A percentile compares a stretch with the other conserved stretches of the same genome.
Conservation (phyloP, 2,113 vertebrate genomes). For the Calidris pygmaea region DNA sequence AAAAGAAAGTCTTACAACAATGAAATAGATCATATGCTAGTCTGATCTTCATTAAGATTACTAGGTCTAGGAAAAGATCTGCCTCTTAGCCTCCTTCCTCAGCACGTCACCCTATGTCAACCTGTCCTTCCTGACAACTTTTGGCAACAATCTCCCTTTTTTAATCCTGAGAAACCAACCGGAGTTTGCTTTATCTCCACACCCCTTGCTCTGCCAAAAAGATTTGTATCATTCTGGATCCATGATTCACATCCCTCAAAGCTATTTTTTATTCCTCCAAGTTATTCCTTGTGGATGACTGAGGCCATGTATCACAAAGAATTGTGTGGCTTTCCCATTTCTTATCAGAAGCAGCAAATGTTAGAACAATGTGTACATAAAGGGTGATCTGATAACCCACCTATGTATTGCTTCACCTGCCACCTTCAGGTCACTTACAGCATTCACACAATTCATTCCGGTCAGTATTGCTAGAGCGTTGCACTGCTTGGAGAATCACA, state of each 20-base stretch:
- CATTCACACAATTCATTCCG: background rate
- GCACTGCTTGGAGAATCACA: background rate
- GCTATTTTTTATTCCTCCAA: background rate
- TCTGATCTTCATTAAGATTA: background rate
- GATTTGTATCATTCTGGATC: background rate
- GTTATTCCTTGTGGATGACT: background rate
- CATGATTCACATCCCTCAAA: background rate
- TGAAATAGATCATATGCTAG: background rate
- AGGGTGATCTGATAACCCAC: background rate
- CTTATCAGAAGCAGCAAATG: background rate
- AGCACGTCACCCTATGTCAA: background rate
- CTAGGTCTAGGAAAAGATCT: background rate
- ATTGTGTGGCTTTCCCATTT: background rate
- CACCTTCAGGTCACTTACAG: background rate
- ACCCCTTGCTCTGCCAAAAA: background rate
- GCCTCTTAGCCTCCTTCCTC: background rate
- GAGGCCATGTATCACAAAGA: background rate
- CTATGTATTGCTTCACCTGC: background rate
- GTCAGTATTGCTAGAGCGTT: background rate
- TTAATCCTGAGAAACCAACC: background rate
- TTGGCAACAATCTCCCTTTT: background rate
- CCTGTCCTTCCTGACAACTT: background rate
- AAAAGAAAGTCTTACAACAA: background rate
- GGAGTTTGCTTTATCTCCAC: background rate
- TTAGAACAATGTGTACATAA: background rate